Conservation (phyloP, 2,888 invertebrate genomes). For the Latheticus oryzae region DNA sequence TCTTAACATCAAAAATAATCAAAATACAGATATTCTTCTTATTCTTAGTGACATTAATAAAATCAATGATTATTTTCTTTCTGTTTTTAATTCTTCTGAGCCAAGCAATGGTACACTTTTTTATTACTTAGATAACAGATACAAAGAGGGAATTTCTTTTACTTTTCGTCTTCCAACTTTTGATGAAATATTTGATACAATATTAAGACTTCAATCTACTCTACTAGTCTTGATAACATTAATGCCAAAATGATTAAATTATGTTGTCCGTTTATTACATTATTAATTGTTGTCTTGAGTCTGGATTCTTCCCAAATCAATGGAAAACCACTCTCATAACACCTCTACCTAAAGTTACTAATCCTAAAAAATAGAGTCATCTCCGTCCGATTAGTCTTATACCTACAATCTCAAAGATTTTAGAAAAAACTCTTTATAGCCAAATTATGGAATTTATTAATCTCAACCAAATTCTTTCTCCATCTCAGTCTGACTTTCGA, state of each 20-base stretch:
- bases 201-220: conserved; percentile 5
- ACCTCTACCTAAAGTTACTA: background rate
- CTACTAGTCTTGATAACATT: background rate
- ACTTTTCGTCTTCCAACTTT: no score
- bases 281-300: conserved; percentile 8
- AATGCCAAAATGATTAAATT: conserved; percentile 15
- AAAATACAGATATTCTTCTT: no score
- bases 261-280: conserved; percentile 8
- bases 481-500: background rate
- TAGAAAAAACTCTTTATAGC: conserved; percentile 1
- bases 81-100: no score
- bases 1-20: no score
- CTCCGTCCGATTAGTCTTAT: conserved; percentile 4
- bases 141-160: background rate
- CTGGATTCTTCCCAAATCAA: background rate
- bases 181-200: conserved; percentile 2
- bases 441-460: conserved; percentile 1
- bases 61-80: no score
- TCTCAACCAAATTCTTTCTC: conserved; percentile 5
- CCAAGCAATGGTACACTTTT: no score
- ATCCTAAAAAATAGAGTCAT: conserved; percentile 1
- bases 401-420: conserved; percentile 1
- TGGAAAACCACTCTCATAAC: conserved; percentile 1
- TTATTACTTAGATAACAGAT: conserved; percentile 1
- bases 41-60: no score